Conservation (phyloP, 2,888 invertebrate species). For the Temnothorax unifasciatus region DNA sequence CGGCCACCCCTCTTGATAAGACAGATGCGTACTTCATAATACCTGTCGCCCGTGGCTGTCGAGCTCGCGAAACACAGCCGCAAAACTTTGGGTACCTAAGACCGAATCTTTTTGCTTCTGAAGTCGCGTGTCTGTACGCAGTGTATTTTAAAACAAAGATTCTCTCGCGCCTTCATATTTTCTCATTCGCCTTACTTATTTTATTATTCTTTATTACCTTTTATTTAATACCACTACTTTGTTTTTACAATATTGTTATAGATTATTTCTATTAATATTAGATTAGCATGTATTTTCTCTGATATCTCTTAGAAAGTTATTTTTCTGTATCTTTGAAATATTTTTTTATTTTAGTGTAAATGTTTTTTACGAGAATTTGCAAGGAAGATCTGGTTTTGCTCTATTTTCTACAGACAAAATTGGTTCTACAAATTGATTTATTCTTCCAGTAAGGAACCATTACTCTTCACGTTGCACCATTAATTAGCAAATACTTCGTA, state of each 20-base stretch:
- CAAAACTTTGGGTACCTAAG: neutral
- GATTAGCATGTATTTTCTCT: neutral
- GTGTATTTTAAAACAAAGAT: neutral
- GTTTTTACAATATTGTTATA: neutral
- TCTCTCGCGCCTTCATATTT: neutral
- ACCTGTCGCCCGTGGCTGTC: conserved; percentile 26
- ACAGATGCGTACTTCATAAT: conserved; percentile 15
- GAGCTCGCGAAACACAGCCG: conserved; percentile 3
- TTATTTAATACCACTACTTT: conserved; percentile 2
- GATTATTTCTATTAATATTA: neutral
- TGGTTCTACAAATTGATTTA: neutral
- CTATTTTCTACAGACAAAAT: neutral
- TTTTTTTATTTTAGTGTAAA: neutral
- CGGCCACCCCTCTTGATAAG: conserved; percentile 52
- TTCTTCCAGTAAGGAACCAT: neutral
- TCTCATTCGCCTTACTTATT: neutral
- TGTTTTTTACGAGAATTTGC: neutral
- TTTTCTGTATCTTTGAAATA: neutral
- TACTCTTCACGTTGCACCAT: conserved; percentile 4
- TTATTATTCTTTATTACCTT: neutral
- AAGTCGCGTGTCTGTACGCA: neutral
- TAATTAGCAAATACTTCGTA: conserved; percentile 31
- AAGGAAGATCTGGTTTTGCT: neutral
- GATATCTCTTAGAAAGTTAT: neutral
- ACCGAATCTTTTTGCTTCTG: neutral